Percentiles rank a stretch among this genome's conserved stretches.
Evolutionary conservation across 1,140 invertebrate species (phyloP).

Genomic region (Trigoniulus corallinus): DNA sequence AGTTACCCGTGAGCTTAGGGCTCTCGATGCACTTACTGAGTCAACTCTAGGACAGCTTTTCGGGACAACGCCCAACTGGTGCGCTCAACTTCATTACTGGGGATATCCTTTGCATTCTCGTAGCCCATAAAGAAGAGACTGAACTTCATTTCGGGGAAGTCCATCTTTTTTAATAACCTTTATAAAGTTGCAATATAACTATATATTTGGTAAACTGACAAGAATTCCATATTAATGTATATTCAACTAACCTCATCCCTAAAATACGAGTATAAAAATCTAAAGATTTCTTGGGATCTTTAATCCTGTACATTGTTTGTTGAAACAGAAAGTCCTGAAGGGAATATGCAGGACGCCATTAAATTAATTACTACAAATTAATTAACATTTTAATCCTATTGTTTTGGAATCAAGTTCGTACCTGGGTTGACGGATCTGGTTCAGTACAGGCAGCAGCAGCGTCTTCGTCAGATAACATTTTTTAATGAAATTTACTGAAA

Average conservation of each 20-base stretch:
- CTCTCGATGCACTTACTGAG: slow-evolving; percentile 66
- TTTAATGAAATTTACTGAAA: too few species aligned
- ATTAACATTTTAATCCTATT: slow-evolving; percentile 7
- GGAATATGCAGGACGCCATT: too few species aligned
- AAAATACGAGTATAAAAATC: slow-evolving; percentile 80
- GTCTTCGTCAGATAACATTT: slow-evolving; percentile 46
- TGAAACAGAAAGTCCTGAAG: slow-evolving; percentile 80
- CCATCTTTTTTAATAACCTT: slow-evolving; percentile 60
- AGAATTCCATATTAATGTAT: neutral
- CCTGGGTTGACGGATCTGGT: slow-evolving; percentile 42
- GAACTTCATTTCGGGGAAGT: slow-evolving; percentile 79
- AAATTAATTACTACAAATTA: slow-evolving; percentile 16
- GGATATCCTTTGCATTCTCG: slow-evolving; percentile 54
- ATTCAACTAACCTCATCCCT: slow-evolving; percentile 53
- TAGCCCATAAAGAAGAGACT: slow-evolving; percentile 88
- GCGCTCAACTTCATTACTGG: slow-evolving; percentile 45
- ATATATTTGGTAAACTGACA: neutral
- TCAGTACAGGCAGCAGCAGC: slow-evolving; percentile 42
- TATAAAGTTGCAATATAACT: slow-evolving; percentile 8
- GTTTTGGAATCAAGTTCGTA: slow-evolving; percentile 16
- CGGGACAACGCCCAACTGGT: slow-evolving; percentile 58
- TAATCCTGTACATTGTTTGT: slow-evolving; percentile 91
- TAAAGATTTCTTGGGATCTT: slow-evolving; percentile 68
- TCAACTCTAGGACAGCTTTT: slow-evolving; percentile 80
- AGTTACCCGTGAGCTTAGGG: neutral